These are phyloP conservation scores for Balanococcus diminutus DNA, from an alignment of 2,888 invertebrate species.

Conservation along the genomic window DNA sequence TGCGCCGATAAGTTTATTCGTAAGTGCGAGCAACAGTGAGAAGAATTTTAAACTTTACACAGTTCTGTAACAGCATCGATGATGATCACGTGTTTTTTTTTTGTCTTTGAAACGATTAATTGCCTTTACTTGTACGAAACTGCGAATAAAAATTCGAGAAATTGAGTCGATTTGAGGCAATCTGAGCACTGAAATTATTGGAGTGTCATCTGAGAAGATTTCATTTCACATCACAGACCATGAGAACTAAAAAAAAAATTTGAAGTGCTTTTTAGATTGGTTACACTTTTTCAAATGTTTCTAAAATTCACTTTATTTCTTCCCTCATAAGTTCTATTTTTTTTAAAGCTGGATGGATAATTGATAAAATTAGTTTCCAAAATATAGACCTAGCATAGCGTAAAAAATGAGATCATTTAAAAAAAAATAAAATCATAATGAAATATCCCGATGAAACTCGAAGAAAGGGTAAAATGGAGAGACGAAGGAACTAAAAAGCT, in stretches of 20 bases:
- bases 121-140: neutral
- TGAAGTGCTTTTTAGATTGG: neutral
- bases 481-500: neutral
- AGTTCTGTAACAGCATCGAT: neutral
- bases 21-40: neutral
- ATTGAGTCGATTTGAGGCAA: neutral
- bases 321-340: no score
- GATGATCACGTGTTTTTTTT: neutral
- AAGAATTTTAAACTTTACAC: neutral
- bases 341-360: neutral
- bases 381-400: neutral
- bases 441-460: neutral
- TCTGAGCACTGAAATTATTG: neutral
- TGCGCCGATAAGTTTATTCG: neutral
- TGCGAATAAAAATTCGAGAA: neutral
- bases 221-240: no score
- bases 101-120: neutral
- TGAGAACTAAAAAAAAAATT: no score
- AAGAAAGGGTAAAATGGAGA: neutral
- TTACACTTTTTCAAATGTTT: neutral
- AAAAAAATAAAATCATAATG: conserved; percentile 28
- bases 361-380: neutral
- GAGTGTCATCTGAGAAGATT: no score
- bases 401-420: neutral
- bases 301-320: neutral